Percentiles rank a stretch among this genome's conserved stretches.
These are phyloP conservation scores for Pyrgus malvae DNA, from an alignment of 2,888 invertebrate species.

Conservation along the genomic window DNA sequence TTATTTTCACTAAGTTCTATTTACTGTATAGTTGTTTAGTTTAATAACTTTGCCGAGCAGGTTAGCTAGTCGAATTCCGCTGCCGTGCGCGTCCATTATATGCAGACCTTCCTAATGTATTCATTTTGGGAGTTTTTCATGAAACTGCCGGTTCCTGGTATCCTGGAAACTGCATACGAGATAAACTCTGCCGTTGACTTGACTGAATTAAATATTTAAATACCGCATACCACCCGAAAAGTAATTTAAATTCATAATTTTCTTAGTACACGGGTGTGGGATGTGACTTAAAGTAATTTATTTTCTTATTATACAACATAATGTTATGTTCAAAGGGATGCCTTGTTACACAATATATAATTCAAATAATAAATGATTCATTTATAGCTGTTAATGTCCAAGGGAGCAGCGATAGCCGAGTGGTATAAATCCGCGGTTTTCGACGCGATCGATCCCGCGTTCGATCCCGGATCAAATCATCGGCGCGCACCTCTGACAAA, in stretches of 20 bases:
- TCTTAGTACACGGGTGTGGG: not conserved
- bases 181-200: slow-evolving; percentile 18
- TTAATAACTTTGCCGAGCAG: slow-evolving; percentile 21
- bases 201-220: slow-evolving; percentile 23
- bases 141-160: slow-evolving; percentile 9
- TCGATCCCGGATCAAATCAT: too few species aligned
- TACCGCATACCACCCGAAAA: slow-evolving; percentile 18
- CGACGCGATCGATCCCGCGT: too few species aligned
- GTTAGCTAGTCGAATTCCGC: slow-evolving; percentile 15
- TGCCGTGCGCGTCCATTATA: slow-evolving; percentile 15
- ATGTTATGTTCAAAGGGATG: too few species aligned
- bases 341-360: too few species aligned
- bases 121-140: slow-evolving; percentile 24
- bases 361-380: too few species aligned
- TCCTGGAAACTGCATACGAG: slow-evolving; percentile 17
- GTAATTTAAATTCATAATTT: slow-evolving; percentile 24
- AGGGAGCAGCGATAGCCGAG: too few species aligned
- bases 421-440: too few species aligned
- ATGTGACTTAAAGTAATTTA: too few species aligned
- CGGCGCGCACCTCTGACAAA: too few species aligned
- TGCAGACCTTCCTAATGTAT: slow-evolving; percentile 21
- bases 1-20: slow-evolving; percentile 24
- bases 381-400: too few species aligned
- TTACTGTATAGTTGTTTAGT: slow-evolving; percentile 24
- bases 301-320: too few species aligned